Evolutionary conservation across 1,140 invertebrate species (phyloP), one percentile per base, ranked within the genome.

Genomic region (Sogatella furcifera): DNA sequence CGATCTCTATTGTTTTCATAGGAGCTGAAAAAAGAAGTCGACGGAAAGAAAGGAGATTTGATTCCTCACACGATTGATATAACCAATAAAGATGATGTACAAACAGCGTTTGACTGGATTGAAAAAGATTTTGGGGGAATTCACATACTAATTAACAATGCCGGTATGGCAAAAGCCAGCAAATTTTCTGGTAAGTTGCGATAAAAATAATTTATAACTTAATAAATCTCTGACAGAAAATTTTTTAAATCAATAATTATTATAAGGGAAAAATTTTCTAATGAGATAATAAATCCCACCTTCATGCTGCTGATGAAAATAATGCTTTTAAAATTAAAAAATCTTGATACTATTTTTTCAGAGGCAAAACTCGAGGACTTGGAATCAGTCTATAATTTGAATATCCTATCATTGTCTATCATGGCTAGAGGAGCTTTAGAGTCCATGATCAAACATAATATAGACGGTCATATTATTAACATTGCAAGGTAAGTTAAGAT

Each of bases 381-480:
- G 60, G 46, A 58, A 21, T 44, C 21, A 13, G 52, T 62, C 21
- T 62, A 82, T 56, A 75, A 82, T 57, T 76, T 80, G 5, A 83
- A 84, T 67, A 76, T 84, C 2, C 64, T 83, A 4, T 81, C 71
- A 0, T 63, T 58, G 15, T 55, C 55, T 5, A 34, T 81, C 13
- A 79, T 77, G 62, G 77, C 79, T 5, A 70, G 75, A 61, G 76
- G 81, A 67, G 73, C 79, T 14, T 69, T 83, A 1, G 72, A 75
- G 57, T 73, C 74, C 10, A 83, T 84, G 81, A 70, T 68, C 57
- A 71, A 73, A 62, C 69, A 72, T 41, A 68, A 69, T 2, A 73
- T 80, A 22, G 70, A 80, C 43, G 88, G 88, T 0, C 85, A 89
- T 61, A 81, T 90, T 31, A 74, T 90, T 24, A 80, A 86, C 53